Evolutionary conservation across 35 echinoderm and acorn worm species (phyloP), one percentile per base, ranked within the genome.

Genomic region (Diadema setosum): DNA sequence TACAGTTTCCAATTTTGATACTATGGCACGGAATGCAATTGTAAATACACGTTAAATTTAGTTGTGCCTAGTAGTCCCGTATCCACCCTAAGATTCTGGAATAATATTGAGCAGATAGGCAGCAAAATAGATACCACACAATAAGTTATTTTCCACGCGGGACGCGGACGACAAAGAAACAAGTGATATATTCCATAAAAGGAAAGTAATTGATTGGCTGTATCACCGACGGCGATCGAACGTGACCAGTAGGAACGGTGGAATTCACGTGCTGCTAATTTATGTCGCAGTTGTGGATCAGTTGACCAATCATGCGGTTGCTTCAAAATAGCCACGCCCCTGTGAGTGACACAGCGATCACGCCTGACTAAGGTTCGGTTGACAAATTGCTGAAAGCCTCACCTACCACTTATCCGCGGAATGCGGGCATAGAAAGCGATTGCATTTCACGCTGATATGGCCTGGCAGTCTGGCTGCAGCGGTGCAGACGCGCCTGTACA

Each of bases 171-270:
- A 90, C 88, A 90, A 90, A 90, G 88, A 90, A 61, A 81, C 88
- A 90, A 90, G 81, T 90, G 88, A 90, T 81, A 90, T 90, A 52
- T 83, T 83, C 88, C 88, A 90, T 90, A 90, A 83, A 90, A 83
- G 88, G 88, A 90, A 90, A 90, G 81, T 90, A 90, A 90, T 90
- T 90, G 88, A 90, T 90, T 90, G 88, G 80, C 88, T 81, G 81
- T 90, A 90, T 90, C 88, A 90, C 88, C 81, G 88, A 90, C 82
- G 81, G 88, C 88, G 81, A 90, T 90, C 81, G 81, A 46, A 70
- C 88, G 88, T 90, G 81, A 70, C 88, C 88, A 90, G 39, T 90
- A 65, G 65, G 80, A 90, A 82, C 9, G 20, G 56, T 61, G 88
- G 31, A 84, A 46, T 82, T 90, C 88, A 90, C 42, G 88, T 70